Percentiles rank a stretch among this genome's conserved stretches.
phyloP scores from a whole-genome alignment of 2,113 vertebrate genomes.

The Sceloporus undulatus region DNA sequence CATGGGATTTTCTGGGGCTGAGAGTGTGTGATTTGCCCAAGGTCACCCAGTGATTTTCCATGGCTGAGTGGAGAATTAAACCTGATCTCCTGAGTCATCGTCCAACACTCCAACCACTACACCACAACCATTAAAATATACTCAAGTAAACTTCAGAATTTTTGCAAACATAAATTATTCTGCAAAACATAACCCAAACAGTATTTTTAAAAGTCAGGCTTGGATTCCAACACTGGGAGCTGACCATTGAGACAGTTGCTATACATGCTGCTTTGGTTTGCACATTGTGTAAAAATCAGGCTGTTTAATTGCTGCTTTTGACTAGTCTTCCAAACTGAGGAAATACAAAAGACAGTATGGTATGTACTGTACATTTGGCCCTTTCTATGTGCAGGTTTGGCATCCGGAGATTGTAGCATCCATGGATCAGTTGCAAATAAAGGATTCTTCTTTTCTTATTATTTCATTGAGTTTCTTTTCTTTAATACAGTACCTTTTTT shows the following conservation, averaged over 20 bases:
- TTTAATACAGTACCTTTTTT: conserved; percentile 23
- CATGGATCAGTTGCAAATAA: neutral
- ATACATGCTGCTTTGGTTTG: neutral
- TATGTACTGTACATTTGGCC: too few species aligned
- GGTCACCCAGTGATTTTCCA: too few species aligned
- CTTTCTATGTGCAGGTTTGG: too few species aligned
- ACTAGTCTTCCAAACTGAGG: neutral
- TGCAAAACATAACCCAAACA: neutral
- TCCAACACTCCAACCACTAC: too few species aligned
- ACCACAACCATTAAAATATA: neutral
- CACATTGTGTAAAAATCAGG: neutral
- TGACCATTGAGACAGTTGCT: neutral
- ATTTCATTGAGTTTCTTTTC: too few species aligned
- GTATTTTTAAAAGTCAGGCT: neutral
- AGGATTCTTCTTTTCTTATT: conserved; percentile 14
- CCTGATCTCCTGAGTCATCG: too few species aligned
- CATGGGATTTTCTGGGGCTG: too few species aligned
- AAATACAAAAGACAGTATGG: neutral
- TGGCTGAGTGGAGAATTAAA: too few species aligned
- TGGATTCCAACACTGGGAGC: neutral
- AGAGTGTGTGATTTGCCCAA: too few species aligned
- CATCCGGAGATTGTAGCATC: too few species aligned
- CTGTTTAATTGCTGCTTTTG: neutral
- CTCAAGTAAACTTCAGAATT: neutral
- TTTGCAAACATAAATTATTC: too few species aligned